phyloP scores from a whole-genome alignment of 1,140 invertebrate species.

The Microplitis demolitor region DNA sequence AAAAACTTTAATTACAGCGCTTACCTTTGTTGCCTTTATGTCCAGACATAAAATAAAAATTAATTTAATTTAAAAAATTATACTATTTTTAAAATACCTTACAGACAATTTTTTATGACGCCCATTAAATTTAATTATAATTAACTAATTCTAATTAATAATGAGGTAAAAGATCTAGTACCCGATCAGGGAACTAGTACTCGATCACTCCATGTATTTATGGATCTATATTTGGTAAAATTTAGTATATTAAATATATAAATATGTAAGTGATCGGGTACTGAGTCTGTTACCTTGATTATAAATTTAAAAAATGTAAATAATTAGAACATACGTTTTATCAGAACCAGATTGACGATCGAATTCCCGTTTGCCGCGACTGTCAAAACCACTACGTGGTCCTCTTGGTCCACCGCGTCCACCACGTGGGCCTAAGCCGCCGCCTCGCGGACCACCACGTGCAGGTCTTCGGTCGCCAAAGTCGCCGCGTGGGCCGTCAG shows the following conservation, averaged over 20 bases:
- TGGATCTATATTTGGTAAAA: too few relatives aligned
- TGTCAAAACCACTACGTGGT: conserved; percentile 66
- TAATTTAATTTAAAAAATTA: not conserved
- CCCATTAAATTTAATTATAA: not conserved
- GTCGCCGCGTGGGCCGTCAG: conserved; percentile 43
- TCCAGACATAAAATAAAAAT: conserved; percentile 36
- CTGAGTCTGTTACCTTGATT: not conserved
- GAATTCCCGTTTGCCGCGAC: conserved; percentile 87
- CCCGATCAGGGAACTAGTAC: too few relatives aligned
- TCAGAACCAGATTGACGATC: conserved; percentile 94
- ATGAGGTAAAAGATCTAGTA: too few relatives aligned
- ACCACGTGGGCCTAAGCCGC: conserved; percentile 58
- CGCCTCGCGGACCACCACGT: conserved; percentile 56
- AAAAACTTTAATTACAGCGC: conserved; percentile 30
- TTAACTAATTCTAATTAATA: too few relatives aligned
- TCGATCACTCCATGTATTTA: too few relatives aligned
- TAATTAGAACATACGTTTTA: conserved; percentile 71
- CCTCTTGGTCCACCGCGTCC: conserved; percentile 56
- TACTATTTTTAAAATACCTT: not conserved
- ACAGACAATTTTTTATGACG: not conserved
- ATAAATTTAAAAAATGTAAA: too few relatives aligned
- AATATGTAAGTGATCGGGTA: not conserved
- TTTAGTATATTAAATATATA: too few relatives aligned
- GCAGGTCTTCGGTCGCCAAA: conserved; percentile 44
- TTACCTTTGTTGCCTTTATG: conserved; percentile 46